Conservation (phyloP, 2,113 vertebrate genomes). For the Nibea coibor region DNA sequence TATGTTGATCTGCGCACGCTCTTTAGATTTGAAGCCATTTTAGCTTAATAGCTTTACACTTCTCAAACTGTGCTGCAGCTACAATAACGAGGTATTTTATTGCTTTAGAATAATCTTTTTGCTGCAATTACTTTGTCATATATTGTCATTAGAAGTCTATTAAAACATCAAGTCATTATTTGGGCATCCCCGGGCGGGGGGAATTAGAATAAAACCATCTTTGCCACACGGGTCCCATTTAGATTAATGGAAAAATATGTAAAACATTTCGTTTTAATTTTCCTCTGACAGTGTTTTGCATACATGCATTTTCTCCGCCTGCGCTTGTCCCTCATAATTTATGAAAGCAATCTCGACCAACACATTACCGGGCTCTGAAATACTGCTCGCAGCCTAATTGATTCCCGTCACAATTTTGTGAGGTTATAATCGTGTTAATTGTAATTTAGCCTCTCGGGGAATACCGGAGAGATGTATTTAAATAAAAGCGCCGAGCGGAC, state of each 20-base stretch:
- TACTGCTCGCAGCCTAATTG: constrained; percentile 91
- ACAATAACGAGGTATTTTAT: constrained; percentile 83
- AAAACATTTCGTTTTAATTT: constrained; percentile 90
- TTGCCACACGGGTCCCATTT: constrained; percentile 89
- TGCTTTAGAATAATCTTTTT: constrained; percentile 80
- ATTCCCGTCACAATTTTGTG: constrained; percentile 92
- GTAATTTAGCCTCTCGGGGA: constrained; percentile 91
- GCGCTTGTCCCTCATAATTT: constrained; percentile 90
- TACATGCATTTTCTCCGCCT: constrained; percentile 80
- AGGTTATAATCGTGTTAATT: constrained; percentile 94
- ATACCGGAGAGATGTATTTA: constrained; percentile 84
- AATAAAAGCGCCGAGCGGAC: constrained; percentile 78
- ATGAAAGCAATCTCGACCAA: constrained; percentile 87
- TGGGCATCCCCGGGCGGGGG: constrained; percentile 83
- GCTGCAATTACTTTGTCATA: constrained; percentile 87
- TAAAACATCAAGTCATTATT: constrained; percentile 95
- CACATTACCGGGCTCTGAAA: constrained; percentile 82
- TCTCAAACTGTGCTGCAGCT: constrained; percentile 72
- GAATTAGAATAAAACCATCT: constrained; percentile 92
- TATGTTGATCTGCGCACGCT: constrained; percentile 33
- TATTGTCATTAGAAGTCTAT: constrained; percentile 88
- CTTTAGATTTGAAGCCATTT: constrained; percentile 37
- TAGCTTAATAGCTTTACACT: constrained; percentile 59
- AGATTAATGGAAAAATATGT: constrained; percentile 97
- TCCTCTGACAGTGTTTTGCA: constrained; percentile 87